These are phyloP conservation scores for Sicus ferrugineus DNA, from an alignment of 2,888 invertebrate species.

Conservation along the genomic window DNA sequence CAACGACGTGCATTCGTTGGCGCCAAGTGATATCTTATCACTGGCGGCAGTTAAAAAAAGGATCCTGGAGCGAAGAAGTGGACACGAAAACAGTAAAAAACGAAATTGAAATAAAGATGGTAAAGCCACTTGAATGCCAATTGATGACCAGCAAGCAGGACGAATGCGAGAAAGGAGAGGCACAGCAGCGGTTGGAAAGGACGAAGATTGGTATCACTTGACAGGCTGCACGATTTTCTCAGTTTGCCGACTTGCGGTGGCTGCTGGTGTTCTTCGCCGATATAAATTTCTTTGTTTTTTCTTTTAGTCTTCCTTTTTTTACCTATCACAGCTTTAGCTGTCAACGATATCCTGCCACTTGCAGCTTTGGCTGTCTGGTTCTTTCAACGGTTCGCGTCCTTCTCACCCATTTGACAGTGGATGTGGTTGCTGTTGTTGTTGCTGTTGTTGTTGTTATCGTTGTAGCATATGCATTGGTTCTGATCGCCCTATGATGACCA, in stretches of 20 bases:
- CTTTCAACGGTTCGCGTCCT: background rate
- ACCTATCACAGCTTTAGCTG: conserved; percentile 15
- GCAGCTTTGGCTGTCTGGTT: background rate
- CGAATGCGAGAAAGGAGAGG: background rate
- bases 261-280: conserved; percentile 1
- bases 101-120: conserved; percentile 17
- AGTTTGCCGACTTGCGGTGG: background rate
- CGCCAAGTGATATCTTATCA: conserved; percentile 50
- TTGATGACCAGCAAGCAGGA: background rate
- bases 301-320: too few relatives aligned
- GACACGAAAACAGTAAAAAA: conserved; percentile 15
- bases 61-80: conserved; percentile 16
- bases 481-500: background rate
- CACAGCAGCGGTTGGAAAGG: background rate
- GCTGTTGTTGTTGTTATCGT: background rate
- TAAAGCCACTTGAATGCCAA: conserved; percentile 27
- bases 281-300: background rate
- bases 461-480: background rate
- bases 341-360: conserved; percentile 16
- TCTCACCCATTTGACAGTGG: too few relatives aligned
- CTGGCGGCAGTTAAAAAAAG: conserved; percentile 38
- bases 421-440: background rate
- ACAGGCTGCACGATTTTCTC: conserved; percentile 5
- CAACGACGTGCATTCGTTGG: too few relatives aligned
- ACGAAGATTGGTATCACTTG: conserved; percentile 23